These are phyloP conservation scores for Hippocampus abdominalis DNA, from an alignment of 2,113 vertebrate genomes.

Conservation along the genomic window DNA sequence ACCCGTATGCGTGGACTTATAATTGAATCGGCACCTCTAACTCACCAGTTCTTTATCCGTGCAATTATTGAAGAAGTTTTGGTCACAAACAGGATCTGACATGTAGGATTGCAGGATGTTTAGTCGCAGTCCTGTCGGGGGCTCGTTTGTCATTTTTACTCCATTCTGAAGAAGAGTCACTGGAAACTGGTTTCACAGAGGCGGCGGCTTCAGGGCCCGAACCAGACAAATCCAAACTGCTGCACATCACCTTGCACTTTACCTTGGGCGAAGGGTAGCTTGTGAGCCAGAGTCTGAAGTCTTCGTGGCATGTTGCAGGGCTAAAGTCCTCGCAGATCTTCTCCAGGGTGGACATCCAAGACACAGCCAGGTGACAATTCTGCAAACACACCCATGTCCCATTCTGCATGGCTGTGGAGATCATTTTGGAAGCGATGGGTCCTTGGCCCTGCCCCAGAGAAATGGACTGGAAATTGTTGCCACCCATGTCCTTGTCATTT, in stretches of 20 bases:
- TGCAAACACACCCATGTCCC: slow-evolving; percentile 96
- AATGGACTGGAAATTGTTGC: slow-evolving; percentile 88
- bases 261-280: slow-evolving; percentile 95
- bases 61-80: slow-evolving; percentile 81
- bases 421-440: slow-evolving; percentile 89
- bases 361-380: slow-evolving; percentile 94
- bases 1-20: not conserved
- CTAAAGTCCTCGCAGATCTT: slow-evolving; percentile 92
- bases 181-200: slow-evolving; percentile 79
- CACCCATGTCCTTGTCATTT: slow-evolving; percentile 83
- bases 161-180: slow-evolving; percentile 92
- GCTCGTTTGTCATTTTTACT: slow-evolving; percentile 98
- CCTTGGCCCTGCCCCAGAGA: slow-evolving; percentile 96
- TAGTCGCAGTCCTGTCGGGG: slow-evolving; percentile 89
- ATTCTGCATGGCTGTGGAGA: slow-evolving; percentile 77
- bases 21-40: not conserved
- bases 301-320: slow-evolving; percentile 75
- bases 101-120: slow-evolving; percentile 92
- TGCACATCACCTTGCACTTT: slow-evolving; percentile 4
- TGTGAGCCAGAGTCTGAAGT: slow-evolving; percentile 94
- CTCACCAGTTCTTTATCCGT: slow-evolving; percentile 82
- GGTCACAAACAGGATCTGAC: slow-evolving; percentile 89
- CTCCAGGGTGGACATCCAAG: slow-evolving; percentile 92
- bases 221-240: not conserved
- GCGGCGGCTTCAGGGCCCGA: not conserved